Evolutionary conservation across 2,888 invertebrate species (phyloP), one percentile per base, ranked within the genome.

Genomic region (Agrilus cyanescens): DNA sequence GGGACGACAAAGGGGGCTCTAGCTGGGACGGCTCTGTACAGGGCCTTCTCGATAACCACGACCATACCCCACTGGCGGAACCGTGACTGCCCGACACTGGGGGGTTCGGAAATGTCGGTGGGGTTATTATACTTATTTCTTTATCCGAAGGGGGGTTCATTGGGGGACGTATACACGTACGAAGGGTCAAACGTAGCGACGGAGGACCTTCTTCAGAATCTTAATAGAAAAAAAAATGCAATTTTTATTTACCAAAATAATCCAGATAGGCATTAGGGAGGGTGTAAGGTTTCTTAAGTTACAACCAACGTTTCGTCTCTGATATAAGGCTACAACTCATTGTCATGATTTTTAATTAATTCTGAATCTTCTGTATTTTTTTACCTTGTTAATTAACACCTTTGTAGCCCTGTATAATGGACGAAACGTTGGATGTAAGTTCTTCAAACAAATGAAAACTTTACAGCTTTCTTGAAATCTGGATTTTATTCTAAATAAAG

Each of bases 1-100:
- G 70, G 15, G 69, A 71, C 35, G 70, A 65, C 12, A 72, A 69
- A 2, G 72, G 69, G 39, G 68, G 68, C 33, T 69, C 70, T 30
- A 73, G 65, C 56, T 72, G 71, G 51, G 71, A 57, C 15, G 62
- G 59, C 14, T 57, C 54, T 8, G 53, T 53, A 8, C 56, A 51
- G 4, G 56, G 50, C 40, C 62, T 54, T 33, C 60, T 54, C 0
- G 63, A 59, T 38, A 66, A 48, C 63, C 67, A 66, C 4, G 63
- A 62, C 67, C 67, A 67, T 4, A 66, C 62, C 4, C 65, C 61
- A 37, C 53, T 60, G 44, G 52, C 54, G n/a, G 52, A 38, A 25
- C 49, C 53, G 40, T 41, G 37, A 42, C 44, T 41, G 16, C 49
- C 49, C 32, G 44, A 48, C 37, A 48, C 51, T 13, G 54, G 46